A percentile compares a stretch with the other conserved stretches of the same genome.
Conservation (phyloP, 2,113 vertebrate species). For the Crotalus horridus region DNA sequence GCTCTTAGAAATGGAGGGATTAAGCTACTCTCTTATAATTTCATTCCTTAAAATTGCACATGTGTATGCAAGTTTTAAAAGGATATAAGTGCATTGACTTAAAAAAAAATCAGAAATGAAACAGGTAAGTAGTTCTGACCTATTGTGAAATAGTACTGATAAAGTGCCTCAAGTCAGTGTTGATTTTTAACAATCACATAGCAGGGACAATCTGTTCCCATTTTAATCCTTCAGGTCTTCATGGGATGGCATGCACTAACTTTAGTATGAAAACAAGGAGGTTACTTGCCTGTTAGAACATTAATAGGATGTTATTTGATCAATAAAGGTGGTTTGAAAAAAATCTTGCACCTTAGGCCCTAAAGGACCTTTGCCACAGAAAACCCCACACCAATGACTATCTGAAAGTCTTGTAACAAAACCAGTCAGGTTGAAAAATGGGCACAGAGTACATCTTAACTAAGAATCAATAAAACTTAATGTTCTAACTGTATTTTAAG, state of each 20-base stretch:
- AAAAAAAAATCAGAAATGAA: background rate
- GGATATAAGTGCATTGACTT: background rate
- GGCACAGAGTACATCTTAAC: background rate
- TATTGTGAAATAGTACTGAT: background rate
- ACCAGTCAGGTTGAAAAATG: background rate
- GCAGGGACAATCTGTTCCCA: background rate
- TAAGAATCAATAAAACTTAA: constrained; percentile 2
- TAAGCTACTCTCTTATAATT: background rate
- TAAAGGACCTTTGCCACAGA: background rate
- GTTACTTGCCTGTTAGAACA: background rate
- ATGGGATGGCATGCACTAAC: background rate
- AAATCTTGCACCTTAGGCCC: background rate
- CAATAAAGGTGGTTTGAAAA: background rate
- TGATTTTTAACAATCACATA: background rate
- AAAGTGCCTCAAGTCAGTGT: background rate
- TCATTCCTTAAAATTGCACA: background rate
- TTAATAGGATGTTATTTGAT: background rate
- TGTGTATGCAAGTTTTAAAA: background rate
- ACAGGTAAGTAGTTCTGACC: background rate
- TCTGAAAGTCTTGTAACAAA: background rate
- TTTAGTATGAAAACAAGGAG: background rate
- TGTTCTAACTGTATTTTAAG: constrained; percentile 5
- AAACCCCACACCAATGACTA: background rate
- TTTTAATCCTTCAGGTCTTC: background rate
- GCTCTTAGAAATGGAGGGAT: background rate